phyloP scores from a whole-genome alignment of 37 sponge, comb jelly and placozoan genomes.

The Beroe ovata region DNA sequence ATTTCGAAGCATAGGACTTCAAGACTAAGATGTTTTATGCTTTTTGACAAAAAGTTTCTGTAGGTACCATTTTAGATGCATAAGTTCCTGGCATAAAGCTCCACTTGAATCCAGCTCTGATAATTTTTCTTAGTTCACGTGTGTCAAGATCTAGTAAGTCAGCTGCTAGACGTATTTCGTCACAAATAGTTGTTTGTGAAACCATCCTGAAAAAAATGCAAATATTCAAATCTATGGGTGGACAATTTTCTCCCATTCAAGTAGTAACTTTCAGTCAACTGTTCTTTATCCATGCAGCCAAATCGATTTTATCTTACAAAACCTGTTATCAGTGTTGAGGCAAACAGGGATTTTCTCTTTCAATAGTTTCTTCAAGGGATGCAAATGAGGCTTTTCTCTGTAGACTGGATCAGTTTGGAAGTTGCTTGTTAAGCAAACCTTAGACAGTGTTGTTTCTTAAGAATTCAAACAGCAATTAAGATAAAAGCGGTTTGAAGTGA shows the following conservation, averaged over 20 bases:
- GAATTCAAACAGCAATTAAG: no score
- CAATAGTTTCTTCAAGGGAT: slow-evolving; percentile 6
- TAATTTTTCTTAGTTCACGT: slow-evolving; percentile 10
- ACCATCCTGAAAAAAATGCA: slow-evolving; percentile 53
- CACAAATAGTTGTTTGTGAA: slow-evolving; percentile 41
- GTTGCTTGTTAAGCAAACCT: slow-evolving; percentile 56
- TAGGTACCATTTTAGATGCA: slow-evolving; percentile 1
- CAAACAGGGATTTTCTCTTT: slow-evolving; percentile 50
- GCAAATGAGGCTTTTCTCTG: not conserved
- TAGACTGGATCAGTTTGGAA: slow-evolving; percentile 15
- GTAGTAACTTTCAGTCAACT: no score
- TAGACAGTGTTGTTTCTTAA: no score
- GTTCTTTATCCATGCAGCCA: no score
- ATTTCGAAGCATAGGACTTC: no score
- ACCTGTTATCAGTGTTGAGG: slow-evolving; percentile 65
- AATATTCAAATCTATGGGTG: not conserved
- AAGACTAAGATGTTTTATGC: no score
- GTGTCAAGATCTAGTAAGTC: not conserved
- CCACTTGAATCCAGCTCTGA: not conserved
- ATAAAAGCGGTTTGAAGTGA: no score
- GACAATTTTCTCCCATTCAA: no score
- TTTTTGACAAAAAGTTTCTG: no score
- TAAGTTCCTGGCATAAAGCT: slow-evolving; percentile 59
- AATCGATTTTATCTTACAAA: no score
- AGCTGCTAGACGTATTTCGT: slow-evolving; percentile 47